Conservation (phyloP, 2,113 vertebrate genomes). For the Motacilla tschutschensis region DNA sequence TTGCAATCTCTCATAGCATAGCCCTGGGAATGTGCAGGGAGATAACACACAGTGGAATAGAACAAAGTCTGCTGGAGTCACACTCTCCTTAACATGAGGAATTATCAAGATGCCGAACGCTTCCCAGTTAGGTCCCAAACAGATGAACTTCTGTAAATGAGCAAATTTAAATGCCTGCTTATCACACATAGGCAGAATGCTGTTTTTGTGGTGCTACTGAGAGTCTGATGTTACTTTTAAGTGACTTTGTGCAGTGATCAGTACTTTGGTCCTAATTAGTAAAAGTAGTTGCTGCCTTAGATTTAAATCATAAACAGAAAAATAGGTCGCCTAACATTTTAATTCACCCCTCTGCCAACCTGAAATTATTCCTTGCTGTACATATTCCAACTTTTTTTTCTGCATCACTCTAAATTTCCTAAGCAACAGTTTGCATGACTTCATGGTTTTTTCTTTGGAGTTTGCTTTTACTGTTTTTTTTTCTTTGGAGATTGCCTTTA, state of each 20-base stretch:
- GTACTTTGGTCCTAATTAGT: conserved; percentile 2
- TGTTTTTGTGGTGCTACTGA: background rate
- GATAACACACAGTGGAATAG: conserved; percentile 17
- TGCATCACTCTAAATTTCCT: background rate
- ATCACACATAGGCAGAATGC: background rate
- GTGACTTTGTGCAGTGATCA: conserved; percentile 23
- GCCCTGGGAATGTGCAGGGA: conserved; percentile 42
- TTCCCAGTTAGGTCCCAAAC: conserved; percentile 12
- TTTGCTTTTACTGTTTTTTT: background rate
- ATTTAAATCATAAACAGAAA: conserved; percentile 23
- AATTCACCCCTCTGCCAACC: background rate
- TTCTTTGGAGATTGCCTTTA: background rate
- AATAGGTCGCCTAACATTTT: background rate
- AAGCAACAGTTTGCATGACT: background rate
- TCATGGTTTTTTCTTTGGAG: background rate
- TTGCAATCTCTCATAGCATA: conserved; percentile 34
- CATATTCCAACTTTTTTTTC: background rate
- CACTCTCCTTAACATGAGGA: conserved; percentile 36
- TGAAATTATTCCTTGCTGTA: background rate
- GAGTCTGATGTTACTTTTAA: conserved; percentile 24
- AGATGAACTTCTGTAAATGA: conserved; percentile 52
- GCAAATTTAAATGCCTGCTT: conserved; percentile 45
- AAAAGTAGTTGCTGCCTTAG: background rate
- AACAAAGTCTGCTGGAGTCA: conserved; percentile 41
- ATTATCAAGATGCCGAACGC: conserved; percentile 6